Evolutionary conservation across 2,113 vertebrate genomes (phyloP).

Genomic region (Coptodon bakossiorum): DNA sequence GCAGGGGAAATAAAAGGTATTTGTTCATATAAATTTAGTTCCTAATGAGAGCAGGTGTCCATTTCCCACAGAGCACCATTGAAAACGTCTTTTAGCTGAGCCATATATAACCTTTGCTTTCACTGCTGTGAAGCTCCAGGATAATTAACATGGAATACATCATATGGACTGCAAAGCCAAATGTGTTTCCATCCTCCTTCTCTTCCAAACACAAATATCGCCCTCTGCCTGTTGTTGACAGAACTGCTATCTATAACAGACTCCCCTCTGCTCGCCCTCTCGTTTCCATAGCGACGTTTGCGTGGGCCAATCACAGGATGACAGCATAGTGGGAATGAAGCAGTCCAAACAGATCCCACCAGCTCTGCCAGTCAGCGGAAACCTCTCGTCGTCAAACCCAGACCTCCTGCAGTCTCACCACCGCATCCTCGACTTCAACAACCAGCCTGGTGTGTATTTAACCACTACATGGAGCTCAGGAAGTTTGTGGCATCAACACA

Average conservation of each 20-base stretch:
- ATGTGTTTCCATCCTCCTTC: not conserved
- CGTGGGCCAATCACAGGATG: constrained; percentile 96
- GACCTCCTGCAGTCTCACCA: constrained; percentile 96
- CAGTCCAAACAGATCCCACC: constrained; percentile 93
- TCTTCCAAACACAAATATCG: not conserved
- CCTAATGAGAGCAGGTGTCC: not conserved
- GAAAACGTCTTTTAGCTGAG: not conserved
- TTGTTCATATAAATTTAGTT: not conserved
- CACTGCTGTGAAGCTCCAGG: not conserved
- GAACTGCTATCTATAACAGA: constrained; percentile 22
- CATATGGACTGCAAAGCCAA: not conserved
- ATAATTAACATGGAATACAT: not conserved
- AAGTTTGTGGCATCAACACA: not conserved
- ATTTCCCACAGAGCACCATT: not conserved
- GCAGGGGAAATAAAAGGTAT: not conserved
- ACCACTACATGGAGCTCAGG: not conserved
- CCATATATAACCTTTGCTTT: not conserved
- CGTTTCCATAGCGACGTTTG: constrained; percentile 84
- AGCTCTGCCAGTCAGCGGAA: constrained; percentile 89
- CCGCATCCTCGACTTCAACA: constrained; percentile 94
- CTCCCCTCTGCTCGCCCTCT: not conserved
- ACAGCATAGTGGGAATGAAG: constrained; percentile 95
- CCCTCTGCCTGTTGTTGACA: constrained; percentile 34
- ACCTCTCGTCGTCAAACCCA: constrained; percentile 93
- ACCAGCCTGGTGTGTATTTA: constrained; percentile 82